Percentiles rank a stretch among this genome's conserved stretches.
These are phyloP conservation scores for Romanogobio albipinnatus DNA, from an alignment of 2,113 vertebrate species.

Conservation along the genomic window DNA sequence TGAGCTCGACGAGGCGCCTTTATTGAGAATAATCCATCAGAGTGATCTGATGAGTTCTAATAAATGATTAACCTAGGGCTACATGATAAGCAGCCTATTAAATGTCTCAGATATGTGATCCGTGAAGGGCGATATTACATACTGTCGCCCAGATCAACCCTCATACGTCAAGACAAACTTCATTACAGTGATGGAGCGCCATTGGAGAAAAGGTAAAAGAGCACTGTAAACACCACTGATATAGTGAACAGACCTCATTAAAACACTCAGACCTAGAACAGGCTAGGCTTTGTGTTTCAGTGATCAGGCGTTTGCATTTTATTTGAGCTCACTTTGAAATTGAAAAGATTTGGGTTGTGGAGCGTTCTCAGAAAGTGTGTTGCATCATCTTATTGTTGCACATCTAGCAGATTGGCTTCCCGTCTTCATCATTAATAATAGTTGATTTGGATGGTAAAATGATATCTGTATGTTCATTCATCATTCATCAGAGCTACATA, in stretches of 20 bases:
- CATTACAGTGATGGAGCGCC: conserved; percentile 66
- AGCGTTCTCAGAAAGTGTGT: background rate
- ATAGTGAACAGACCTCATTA: conserved; percentile 70
- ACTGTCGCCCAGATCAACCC: conserved; percentile 35
- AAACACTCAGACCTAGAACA: conserved; percentile 50
- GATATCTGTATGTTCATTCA: conserved; percentile 12
- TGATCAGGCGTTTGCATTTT: background rate
- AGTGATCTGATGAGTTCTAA: conserved; percentile 63
- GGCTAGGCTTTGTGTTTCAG: background rate
- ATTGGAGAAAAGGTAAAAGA: conserved; percentile 59
- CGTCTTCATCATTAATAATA: conserved; percentile 22
- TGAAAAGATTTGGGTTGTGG: background rate
- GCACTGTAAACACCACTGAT: conserved; percentile 74
- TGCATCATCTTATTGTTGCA: background rate
- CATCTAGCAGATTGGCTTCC: conserved; percentile 11
- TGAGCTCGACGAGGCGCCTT: conserved; percentile 54
- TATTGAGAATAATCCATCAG: conserved; percentile 70
- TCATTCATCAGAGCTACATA: conserved; percentile 23
- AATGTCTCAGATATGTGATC: conserved; percentile 65
- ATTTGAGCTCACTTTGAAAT: background rate
- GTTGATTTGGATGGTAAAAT: conserved; percentile 46
- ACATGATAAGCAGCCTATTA: conserved; percentile 69
- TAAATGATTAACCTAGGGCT: conserved; percentile 68
- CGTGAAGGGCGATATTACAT: conserved; percentile 59
- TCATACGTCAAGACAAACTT: conserved; percentile 59